Conservation (phyloP, 2,113 vertebrate species). For the Orthonyx spaldingii region DNA sequence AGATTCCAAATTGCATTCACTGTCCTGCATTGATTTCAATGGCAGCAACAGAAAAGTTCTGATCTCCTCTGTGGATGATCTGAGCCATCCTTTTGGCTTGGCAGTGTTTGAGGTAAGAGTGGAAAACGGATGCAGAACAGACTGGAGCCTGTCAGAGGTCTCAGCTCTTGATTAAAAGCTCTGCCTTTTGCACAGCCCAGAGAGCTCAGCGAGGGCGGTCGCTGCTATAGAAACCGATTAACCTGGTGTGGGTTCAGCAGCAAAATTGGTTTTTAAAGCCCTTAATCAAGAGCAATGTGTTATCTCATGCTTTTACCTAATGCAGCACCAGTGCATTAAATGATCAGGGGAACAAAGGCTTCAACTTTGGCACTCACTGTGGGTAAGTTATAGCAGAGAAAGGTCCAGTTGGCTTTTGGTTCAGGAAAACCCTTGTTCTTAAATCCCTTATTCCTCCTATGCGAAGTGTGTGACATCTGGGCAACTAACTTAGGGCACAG, state of each 20-base stretch:
- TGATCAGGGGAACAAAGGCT: neutral
- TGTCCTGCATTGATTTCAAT: conserved; percentile 92
- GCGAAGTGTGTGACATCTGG: neutral
- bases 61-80: conserved; percentile 84
- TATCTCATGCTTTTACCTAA: neutral
- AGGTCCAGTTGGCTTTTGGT: neutral
- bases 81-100: conserved; percentile 93
- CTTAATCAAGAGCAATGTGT: neutral
- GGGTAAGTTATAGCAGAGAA: neutral
- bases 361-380: neutral
- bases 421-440: neutral
- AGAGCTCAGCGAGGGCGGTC: neutral
- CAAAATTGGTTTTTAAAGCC: neutral
- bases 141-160: neutral
- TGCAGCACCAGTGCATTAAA: neutral
- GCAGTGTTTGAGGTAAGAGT: conserved; percentile 91
- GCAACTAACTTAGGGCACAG: neutral
- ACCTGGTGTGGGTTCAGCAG: neutral
- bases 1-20: conserved; percentile 94
- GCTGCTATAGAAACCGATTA: neutral
- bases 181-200: neutral
- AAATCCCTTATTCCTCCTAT: neutral
- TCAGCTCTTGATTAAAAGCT: neutral
- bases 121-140: neutral
- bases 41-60: conserved; percentile 91